Evolutionary conservation across 2,888 invertebrate species (phyloP), one percentile per base, ranked within the genome.

Genomic region (Zelleria hepariella): DNA sequence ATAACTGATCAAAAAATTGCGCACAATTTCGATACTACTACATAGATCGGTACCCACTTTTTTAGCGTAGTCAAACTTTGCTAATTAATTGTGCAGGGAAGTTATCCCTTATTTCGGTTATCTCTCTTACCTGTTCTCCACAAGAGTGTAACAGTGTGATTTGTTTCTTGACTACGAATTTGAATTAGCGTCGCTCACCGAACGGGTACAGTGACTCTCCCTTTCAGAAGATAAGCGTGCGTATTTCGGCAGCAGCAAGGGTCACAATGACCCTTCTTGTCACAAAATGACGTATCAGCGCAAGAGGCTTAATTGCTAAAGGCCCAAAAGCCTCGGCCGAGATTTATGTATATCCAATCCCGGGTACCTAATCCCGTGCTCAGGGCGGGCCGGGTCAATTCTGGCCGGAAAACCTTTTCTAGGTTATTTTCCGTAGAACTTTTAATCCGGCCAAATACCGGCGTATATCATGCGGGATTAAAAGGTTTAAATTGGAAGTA

Each of bases 401-500:
- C 85, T 80, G 79, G 84, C 86, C 83, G 87, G 86, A 85, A 85
- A 88, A 86, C 86, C 86, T 87, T 88, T 88, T 84, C 86, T 87
- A 84, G 87, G 86, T 88, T 88, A 88, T 88, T 88, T 88, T 88
- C 88, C 87, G 84, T 83, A 82, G 86, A 88, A 88, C 88, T 88
- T 88, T 88, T 88, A 88, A 88, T 88, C 88, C 88, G 69, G 78
- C 82, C 81, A 86, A 88, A 88, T 88, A 87, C 88, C 88, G 82
- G 85, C 86, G 88, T 88, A 86, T 86, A 88, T 88, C 88, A 88
- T 88, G 86, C 83, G 80, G 88, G 88, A 88, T 88, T 88, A 88
- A 88, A 87, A 87, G 88, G 88, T 87, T 88, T 88, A 88, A 88
- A 88, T 88, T 88, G 88, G 88, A 88, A 88, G 88, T 88, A 87